phyloP scores from a whole-genome alignment of 2,797 vertebrate species.

The Ctenochaetus hawaiiensis region DNA sequence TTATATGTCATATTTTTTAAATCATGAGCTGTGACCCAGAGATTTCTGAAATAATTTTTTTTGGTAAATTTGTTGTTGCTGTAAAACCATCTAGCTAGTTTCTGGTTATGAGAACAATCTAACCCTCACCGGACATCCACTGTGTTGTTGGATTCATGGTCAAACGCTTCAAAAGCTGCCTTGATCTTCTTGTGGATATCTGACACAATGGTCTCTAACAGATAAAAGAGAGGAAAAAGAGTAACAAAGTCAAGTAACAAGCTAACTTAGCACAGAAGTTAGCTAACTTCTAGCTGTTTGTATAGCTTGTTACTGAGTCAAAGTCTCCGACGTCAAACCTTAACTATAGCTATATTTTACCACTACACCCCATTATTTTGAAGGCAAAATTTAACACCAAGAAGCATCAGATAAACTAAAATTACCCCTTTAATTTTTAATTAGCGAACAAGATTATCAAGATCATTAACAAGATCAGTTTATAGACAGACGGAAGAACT shows the following conservation, averaged over 20 bases:
- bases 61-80: background rate
- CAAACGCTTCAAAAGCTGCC: conserved; percentile 93
- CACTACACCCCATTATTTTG: no score
- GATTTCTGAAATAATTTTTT: background rate
- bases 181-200: conserved; percentile 88
- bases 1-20: background rate
- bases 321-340: no score
- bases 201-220: conserved; percentile 79
- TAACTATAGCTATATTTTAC: no score
- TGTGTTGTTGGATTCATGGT: conserved; percentile 88
- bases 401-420: no score
- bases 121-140: conserved; percentile 92
- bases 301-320: no score
- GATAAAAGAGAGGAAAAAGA: conserved; percentile 46
- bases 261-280: no score
- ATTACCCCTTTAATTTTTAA: background rate
- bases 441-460: background rate
- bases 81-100: background rate
- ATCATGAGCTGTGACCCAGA: background rate
- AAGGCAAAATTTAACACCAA: no score
- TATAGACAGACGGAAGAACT: no score
- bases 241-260: background rate
- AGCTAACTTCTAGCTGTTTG: no score
- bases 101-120: background rate
- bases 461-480: no score